A percentile compares a stretch with the other conserved stretches of the same genome.
phyloP scores from a whole-genome alignment of 2,888 invertebrate species.

The Macaria liturata region DNA sequence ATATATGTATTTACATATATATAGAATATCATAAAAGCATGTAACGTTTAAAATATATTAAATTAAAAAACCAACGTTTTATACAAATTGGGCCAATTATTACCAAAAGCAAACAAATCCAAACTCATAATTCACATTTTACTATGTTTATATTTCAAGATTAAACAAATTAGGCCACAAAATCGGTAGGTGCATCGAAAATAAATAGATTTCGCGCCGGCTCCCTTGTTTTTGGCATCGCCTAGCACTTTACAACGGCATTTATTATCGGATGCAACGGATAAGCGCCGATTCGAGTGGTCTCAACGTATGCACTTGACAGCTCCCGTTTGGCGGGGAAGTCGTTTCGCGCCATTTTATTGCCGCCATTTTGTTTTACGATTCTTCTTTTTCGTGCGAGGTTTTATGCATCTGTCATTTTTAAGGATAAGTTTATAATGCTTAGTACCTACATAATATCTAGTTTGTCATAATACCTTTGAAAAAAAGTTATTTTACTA shows the following conservation, averaged over 20 bases:
- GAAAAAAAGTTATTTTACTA: no score
- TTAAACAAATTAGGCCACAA: constrained; percentile 13
- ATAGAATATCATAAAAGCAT: no score
- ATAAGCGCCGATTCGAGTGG: constrained; percentile 36
- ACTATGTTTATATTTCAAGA: not conserved
- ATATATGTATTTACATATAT: no score
- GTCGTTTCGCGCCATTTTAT: constrained; percentile 36
- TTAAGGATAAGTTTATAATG: no score
- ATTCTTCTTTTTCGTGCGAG: constrained; percentile 14
- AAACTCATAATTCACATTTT: no score
- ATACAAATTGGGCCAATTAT: no score
- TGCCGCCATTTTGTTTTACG: constrained; percentile 37
- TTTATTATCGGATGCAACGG: constrained; percentile 36
- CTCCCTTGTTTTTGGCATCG: constrained; percentile 35
- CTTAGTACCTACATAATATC: no score
- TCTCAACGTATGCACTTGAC: constrained; percentile 36
- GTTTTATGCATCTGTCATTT: no score
- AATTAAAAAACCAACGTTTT: no score
- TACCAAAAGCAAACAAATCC: no score
- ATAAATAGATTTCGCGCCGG: constrained; percentile 18
- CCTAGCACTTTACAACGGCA: constrained; percentile 26
- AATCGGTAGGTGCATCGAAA: constrained; percentile 8
- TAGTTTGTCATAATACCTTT: no score
- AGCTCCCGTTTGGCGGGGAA: constrained; percentile 38
- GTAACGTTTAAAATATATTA: no score